A percentile compares a stretch with the other conserved stretches of the same genome.
Evolutionary conservation across 2,888 invertebrate species (phyloP).

Genomic region (Eristalis arbustorum): DNA sequence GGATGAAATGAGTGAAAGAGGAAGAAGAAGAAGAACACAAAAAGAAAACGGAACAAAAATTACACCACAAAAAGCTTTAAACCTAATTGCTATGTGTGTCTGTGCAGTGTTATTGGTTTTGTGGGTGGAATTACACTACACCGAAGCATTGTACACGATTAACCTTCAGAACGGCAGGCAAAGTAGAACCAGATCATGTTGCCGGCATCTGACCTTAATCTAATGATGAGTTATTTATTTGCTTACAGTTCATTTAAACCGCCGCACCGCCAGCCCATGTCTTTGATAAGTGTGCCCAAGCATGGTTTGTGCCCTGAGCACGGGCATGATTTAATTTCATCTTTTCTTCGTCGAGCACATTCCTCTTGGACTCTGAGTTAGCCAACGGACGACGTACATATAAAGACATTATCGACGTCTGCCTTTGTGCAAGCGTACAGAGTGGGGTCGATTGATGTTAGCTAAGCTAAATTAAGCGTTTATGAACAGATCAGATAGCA

Average conservation of each 20-base stretch:
- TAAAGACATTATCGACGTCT: background rate
- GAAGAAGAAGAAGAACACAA: slow-evolving; percentile 2
- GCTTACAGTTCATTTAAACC: background rate
- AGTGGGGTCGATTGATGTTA: background rate
- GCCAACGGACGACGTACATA: background rate
- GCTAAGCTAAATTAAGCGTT: background rate
- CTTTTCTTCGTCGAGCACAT: background rate
- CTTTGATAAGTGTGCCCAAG: background rate
- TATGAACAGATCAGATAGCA: background rate
- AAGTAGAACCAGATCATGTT: background rate
- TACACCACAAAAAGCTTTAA: slow-evolving; percentile 50
- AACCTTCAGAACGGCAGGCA: slow-evolving; percentile 7
- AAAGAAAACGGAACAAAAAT: slow-evolving; percentile 46
- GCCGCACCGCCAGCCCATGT: background rate
- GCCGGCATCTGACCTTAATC: background rate
- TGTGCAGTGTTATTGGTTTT: background rate
- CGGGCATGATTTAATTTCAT: background rate
- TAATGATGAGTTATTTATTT: background rate
- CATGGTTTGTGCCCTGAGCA: background rate
- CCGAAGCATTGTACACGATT: slow-evolving; percentile 44
- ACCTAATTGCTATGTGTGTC: background rate
- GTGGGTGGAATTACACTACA: background rate
- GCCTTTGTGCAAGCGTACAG: background rate
- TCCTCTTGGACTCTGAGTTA: background rate
- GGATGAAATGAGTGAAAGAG: slow-evolving; percentile 34